Evolutionary conservation across 2,888 invertebrate genomes (phyloP), one percentile per base, ranked within the genome.

Genomic region (Megalurothrips usitatus): DNA sequence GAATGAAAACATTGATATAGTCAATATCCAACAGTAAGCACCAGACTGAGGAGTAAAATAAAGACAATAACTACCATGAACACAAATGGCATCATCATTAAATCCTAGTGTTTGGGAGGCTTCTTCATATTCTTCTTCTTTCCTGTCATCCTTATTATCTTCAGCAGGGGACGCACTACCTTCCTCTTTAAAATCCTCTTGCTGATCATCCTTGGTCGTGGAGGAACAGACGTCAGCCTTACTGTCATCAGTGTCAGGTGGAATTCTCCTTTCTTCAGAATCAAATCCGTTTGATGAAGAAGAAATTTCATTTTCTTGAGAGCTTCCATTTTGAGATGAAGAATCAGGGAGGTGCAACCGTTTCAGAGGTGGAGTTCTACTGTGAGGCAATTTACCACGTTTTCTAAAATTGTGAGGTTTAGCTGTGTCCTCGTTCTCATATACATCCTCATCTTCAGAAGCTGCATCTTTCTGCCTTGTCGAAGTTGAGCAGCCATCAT

Each of bases 61-160:
- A 43, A 43, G 17, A 58, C 0, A 14, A 17, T 58, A 58, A 58
- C 85, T 84, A 86, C 88, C 87, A 85, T 91, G 91, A 58, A 86
- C 87, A 85, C 91, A 91, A 14, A 89, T 85, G 26, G 91, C 85
- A 83, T 90, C 90, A 84, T 89, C 89, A 84, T 91, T 91, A 83
- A 91, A 90, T 80, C 86, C 86, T 26, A 75, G 26, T 26, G 87
- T 84, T 52, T 86, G 85, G 52, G 84, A 83, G n/a, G 87, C 87
- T 80, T 86, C 86, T 11, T 86, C 86, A 79, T 82, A 83, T 79
- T 87, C 87, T n/a, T 85, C 86, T 23, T 85, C 85, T 79, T 86
- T 85, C 26, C 26, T 75, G 9, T 75, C 68, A 8, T 75, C 68
- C 10, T 75, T 75, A 11, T 12, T 26, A 9, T 75, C 68, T 12